These are phyloP conservation scores for Ivindomyrus marchei DNA, from an alignment of 2,113 vertebrate genomes.

Conservation along the genomic window DNA sequence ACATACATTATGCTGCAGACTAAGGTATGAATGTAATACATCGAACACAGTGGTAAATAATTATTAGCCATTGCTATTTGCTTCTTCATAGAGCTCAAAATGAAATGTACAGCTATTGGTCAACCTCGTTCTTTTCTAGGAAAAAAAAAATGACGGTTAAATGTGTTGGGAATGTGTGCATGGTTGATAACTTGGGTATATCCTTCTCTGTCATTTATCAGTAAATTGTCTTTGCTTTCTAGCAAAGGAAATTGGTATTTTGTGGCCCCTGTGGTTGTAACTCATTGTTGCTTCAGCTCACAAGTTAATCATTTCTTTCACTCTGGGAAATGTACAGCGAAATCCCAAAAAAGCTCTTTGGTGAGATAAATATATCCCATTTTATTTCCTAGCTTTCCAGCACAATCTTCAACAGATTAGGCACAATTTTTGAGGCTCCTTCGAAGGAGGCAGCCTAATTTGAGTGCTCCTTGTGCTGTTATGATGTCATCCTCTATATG, in stretches of 20 bases:
- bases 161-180: neutral
- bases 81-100: neutral
- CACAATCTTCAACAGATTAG: neutral
- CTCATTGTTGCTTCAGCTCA: neutral
- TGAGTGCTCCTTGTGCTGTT: neutral
- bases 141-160: neutral
- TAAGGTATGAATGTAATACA: neutral
- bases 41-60: neutral
- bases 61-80: neutral
- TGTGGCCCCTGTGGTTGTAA: neutral
- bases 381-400: slow-evolving; percentile 2
- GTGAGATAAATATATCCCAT: slow-evolving; percentile 7
- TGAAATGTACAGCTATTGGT: neutral
- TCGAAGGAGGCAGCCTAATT: neutral
- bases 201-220: neutral
- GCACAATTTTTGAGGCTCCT: neutral
- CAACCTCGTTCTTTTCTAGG: neutral
- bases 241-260: neutral
- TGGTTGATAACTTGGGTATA: neutral
- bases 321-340: slow-evolving; percentile 11
- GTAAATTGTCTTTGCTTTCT: slow-evolving; percentile 1
- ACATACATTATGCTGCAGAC: neutral
- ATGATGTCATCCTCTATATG: neutral
- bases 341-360: neutral
- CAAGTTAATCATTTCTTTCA: neutral